phyloP scores from a whole-genome alignment of 1,140 invertebrate species.

The Triops longicaudatus region DNA sequence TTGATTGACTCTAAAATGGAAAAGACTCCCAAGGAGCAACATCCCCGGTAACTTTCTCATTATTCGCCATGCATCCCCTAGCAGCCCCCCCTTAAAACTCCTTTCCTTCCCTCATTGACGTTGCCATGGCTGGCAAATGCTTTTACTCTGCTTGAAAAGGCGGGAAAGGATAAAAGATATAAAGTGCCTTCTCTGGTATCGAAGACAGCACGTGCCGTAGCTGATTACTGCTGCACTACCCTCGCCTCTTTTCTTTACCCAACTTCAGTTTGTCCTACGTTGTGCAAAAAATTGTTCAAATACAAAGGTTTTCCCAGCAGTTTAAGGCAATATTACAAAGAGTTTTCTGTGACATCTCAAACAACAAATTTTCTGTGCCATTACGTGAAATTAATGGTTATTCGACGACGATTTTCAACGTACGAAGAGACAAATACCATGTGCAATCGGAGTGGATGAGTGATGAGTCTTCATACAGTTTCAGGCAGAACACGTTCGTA shows the following conservation, averaged over 20 bases:
- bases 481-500: too few species aligned
- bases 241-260: neutral
- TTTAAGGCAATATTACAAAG: too few species aligned
- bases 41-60: neutral
- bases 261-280: too few species aligned
- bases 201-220: constrained; percentile 13
- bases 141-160: neutral
- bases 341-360: too few species aligned
- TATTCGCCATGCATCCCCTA: neutral
- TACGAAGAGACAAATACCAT: too few species aligned
- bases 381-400: too few species aligned
- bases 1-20: constrained; percentile 7
- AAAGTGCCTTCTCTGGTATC: constrained; percentile 11
- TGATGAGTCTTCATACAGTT: too few species aligned
- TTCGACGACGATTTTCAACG: too few species aligned
- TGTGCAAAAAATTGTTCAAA: too few species aligned
- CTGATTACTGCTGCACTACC: neutral
- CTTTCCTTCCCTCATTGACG: neutral
- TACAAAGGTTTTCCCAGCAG: too few species aligned
- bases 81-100: neutral
- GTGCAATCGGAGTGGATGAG: too few species aligned
- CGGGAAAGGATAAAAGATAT: neutral
- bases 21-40: neutral
- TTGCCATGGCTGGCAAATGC: constrained; percentile 14
- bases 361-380: too few species aligned